phyloP scores from a whole-genome alignment of 2,888 invertebrate species.

The Ctena decussata region DNA sequence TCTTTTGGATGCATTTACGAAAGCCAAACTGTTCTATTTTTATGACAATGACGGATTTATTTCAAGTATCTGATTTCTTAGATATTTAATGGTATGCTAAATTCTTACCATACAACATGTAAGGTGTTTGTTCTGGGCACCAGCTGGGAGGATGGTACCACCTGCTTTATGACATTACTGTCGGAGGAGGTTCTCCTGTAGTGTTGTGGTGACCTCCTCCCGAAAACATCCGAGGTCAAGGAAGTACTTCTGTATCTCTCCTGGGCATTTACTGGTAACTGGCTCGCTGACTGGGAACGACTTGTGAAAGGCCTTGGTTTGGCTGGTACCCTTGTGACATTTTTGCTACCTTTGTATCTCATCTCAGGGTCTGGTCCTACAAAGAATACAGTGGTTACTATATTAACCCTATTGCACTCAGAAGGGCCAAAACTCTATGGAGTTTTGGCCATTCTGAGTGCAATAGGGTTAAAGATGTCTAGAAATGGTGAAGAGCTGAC shows the following conservation, averaged over 20 bases:
- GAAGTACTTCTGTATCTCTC: neutral
- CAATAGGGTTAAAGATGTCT: too few relatives aligned
- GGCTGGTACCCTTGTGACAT: neutral
- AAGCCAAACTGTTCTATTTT: too few relatives aligned
- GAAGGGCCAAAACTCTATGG: too few relatives aligned
- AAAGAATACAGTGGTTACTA: too few relatives aligned
- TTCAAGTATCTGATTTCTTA: too few relatives aligned
- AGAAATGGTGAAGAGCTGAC: too few relatives aligned
- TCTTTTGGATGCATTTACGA: too few relatives aligned
- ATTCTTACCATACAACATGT: neutral
- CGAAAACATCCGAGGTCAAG: neutral
- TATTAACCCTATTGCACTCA: too few relatives aligned
- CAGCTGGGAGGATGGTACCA: neutral
- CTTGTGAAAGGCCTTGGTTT: neutral
- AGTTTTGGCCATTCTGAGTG: too few relatives aligned
- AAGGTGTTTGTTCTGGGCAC: neutral
- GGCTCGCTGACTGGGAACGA: neutral
- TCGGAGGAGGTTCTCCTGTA: neutral
- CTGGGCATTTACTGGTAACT: neutral
- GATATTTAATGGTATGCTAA: too few relatives aligned
- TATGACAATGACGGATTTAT: too few relatives aligned
- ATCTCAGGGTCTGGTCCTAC: neutral
- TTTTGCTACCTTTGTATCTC: neutral
- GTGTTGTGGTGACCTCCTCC: neutral
- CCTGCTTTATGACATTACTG: neutral